Evolutionary conservation across 2,797 vertebrate species (phyloP).

Genomic region (Myripristis jacobus): DNA sequence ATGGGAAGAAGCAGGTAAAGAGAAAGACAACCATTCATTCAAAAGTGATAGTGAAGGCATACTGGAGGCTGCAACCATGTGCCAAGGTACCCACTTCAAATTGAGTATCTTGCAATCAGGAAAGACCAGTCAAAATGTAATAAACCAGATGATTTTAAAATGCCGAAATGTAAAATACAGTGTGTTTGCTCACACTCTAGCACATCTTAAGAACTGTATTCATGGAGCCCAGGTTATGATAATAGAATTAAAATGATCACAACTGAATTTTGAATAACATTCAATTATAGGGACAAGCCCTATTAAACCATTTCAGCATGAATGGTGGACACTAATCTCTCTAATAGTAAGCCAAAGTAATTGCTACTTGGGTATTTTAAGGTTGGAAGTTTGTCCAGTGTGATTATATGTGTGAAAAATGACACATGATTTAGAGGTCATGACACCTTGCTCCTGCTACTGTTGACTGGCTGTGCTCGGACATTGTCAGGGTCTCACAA

Average conservation of each 20-base stretch:
- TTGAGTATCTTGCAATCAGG: no score
- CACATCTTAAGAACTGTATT: background rate
- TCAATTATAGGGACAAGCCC: background rate
- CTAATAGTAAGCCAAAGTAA: background rate
- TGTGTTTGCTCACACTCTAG: background rate
- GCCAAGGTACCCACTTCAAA: no score
- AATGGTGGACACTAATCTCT: background rate
- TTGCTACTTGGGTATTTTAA: background rate
- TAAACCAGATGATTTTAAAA: background rate
- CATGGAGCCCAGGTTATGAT: background rate
- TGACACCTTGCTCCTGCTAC: conserved; percentile 14
- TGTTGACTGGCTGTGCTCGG: conserved; percentile 8
- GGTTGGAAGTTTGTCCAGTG: conserved; percentile 22
- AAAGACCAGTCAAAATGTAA: background rate
- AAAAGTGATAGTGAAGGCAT: no score
- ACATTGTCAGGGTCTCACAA: conserved; percentile 13
- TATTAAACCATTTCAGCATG: background rate
- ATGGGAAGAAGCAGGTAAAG: no score
- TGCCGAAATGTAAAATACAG: background rate
- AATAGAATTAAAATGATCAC: background rate
- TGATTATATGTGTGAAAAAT: conserved; percentile 34
- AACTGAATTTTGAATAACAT: background rate
- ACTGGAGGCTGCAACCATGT: no score
- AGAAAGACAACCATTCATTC: no score
- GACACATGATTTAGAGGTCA: conserved; percentile 35